These are phyloP conservation scores for Callochromis pleurospilus DNA, from an alignment of 2,113 vertebrate genomes.

Conservation along the genomic window DNA sequence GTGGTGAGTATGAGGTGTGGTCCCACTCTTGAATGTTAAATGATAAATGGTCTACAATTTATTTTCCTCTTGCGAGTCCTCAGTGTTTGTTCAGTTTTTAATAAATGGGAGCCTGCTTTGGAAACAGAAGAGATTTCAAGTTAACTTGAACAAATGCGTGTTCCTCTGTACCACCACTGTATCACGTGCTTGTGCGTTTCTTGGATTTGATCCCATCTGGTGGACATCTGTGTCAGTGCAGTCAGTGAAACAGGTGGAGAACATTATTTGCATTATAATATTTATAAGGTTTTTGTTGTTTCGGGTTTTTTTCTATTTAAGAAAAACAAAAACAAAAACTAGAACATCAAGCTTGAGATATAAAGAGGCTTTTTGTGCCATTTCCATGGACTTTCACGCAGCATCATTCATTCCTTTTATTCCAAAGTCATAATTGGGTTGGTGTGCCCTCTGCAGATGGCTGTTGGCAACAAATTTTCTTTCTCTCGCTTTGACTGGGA, in stretches of 20 bases:
- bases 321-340: background rate
- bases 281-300: background rate
- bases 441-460: background rate
- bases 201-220: background rate
- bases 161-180: background rate
- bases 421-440: background rate
- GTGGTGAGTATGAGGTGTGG: background rate
- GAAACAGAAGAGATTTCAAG: background rate
- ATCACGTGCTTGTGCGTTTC: background rate
- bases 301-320: fast-evolving
- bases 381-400: background rate
- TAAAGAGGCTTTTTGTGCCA: background rate
- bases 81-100: background rate
- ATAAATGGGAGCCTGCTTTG: background rate
- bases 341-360: background rate
- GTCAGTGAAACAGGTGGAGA: background rate
- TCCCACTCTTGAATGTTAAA: background rate
- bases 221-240: background rate
- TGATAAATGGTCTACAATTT: background rate
- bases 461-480: background rate
- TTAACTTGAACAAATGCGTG: background rate
- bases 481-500: background rate
- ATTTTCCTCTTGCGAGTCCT: background rate
- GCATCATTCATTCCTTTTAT: background rate
- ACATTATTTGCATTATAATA: background rate